These are phyloP conservation scores for Chloroclystis v-ata DNA, from an alignment of 2,888 invertebrate genomes.

Conservation along the genomic window DNA sequence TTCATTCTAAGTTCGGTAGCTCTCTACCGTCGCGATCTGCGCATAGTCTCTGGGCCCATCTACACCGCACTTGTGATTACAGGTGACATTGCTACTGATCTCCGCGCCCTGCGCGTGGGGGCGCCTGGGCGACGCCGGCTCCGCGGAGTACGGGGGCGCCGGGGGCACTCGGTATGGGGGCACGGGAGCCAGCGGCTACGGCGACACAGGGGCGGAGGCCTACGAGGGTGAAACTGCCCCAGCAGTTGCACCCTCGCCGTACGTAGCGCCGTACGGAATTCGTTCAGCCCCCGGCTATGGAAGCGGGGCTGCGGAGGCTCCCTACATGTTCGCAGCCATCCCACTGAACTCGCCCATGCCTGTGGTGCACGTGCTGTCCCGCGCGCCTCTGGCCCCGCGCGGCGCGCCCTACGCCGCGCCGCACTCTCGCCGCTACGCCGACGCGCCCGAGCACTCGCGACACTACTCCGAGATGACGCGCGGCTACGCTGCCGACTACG, in stretches of 20 bases:
- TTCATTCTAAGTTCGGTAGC: too few relatives aligned
- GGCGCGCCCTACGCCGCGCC: slow-evolving; percentile 14
- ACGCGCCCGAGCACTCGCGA: slow-evolving; percentile 21
- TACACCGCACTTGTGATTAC: slow-evolving; percentile 13
- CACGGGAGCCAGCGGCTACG: slow-evolving; percentile 47
- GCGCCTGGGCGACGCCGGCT: slow-evolving; percentile 34
- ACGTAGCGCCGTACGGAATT: too few relatives aligned
- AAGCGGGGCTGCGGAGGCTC: slow-evolving; percentile 12
- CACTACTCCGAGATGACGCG: slow-evolving; percentile 25
- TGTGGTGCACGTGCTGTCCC: slow-evolving; percentile 48
- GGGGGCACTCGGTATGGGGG: slow-evolving; percentile 39
- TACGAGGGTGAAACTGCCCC: too few relatives aligned
- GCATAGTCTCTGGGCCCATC: too few relatives aligned
- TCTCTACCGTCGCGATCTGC: too few relatives aligned
- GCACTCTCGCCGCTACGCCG: too few relatives aligned
- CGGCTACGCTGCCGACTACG: slow-evolving; percentile 32
- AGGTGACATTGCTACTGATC: slow-evolving; percentile 45
- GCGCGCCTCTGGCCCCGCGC: slow-evolving; percentile 31
- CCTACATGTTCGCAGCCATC: slow-evolving; percentile 54
- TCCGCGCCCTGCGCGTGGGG: slow-evolving; percentile 29
- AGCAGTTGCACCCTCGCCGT: too few relatives aligned
- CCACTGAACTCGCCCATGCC: slow-evolving; percentile 59
- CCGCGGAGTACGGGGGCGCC: slow-evolving; percentile 34
- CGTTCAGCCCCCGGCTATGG: too few relatives aligned
- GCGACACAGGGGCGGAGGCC: too few relatives aligned